Evolutionary conservation across 2,113 vertebrate genomes (phyloP), one percentile per base, ranked within the genome.

Genomic region (Sylvilagus bachmani): DNA sequence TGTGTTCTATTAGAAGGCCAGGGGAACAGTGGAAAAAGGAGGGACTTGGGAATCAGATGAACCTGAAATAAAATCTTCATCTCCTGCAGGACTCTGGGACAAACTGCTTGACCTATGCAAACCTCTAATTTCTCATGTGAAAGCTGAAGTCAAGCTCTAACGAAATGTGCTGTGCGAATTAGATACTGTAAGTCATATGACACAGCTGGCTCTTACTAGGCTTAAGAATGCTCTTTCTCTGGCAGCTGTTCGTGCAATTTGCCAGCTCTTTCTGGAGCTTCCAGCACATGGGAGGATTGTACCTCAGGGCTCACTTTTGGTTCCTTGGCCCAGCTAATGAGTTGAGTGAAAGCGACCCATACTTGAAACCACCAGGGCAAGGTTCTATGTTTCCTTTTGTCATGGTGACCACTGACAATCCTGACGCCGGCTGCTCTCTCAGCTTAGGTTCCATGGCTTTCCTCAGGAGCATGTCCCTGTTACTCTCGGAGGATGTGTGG

Each of bases 21-120:
- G 5, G 4, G 21, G 33, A 70, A 81, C 86, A 24, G 78, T 62
- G 53, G 80, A 53, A 87, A 93, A 87, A 87, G 29, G 17, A 64
- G 55, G 10, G 49, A 61, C 70, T 92, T 92, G 29, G 51, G 85
- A 92, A 79, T 80, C 64, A 36, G 14, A 55, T 51, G 24, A 86
- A 95, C 82, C 17, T 91, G 58, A 87, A 91, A 89, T 79, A 38
- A 78, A 87, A 77, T 64, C 25, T 85, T 36, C n/a, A 16, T 58
- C n/a, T 73, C 51, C 73, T 67, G 79, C 82, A 29, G 17, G n/a
- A 62, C 13, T 82, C 38, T 22, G 67, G 14, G 86, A 77, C 27
- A 66, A 89, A 89, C 71, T 38, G 24, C 61, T 79, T 96, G 79
- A 82, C 31, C 36, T 64, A 9, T 12, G 3, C 64, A 94, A 73